These are phyloP conservation scores for Phylloscopus collybita DNA, from an alignment of 2,797 vertebrate genomes.

Conservation along the genomic window DNA sequence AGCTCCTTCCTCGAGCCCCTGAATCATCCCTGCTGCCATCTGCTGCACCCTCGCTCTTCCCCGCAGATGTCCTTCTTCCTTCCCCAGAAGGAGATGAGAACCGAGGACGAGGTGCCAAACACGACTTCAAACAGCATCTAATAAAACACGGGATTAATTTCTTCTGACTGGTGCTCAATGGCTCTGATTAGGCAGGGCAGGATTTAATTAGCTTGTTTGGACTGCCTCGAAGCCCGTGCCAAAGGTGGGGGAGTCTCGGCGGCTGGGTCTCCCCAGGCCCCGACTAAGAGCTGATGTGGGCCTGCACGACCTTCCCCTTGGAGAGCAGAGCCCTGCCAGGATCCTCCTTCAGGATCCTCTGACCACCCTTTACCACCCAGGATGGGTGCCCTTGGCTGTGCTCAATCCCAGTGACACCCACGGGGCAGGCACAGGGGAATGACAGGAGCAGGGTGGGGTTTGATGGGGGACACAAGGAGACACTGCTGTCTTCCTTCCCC, in stretches of 20 bases:
- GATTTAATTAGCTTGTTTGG: conserved; percentile 68
- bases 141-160: conserved; percentile 63
- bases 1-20: conserved; percentile 58
- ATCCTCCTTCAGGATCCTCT: background rate
- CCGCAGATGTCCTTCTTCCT: conserved; percentile 61
- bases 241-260: background rate
- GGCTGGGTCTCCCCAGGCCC: background rate
- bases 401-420: background rate
- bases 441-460: background rate
- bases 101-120: conserved; percentile 49
- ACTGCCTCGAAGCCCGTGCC: background rate
- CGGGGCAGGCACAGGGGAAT: rapidly evolving
- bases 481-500: background rate
- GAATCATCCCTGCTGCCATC: conserved; percentile 65
- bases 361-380: background rate
- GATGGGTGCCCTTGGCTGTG: background rate
- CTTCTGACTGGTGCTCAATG: conserved; percentile 62
- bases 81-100: conserved; percentile 63
- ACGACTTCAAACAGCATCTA: conserved; percentile 48
- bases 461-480: background rate
- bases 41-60: conserved; percentile 58
- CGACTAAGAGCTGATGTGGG: rapidly evolving
- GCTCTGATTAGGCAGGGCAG: conserved; percentile 57
- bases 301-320: background rate
- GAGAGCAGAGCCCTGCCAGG: background rate